phyloP scores from a whole-genome alignment of 2,113 vertebrate genomes.

The Mellivora capensis region DNA sequence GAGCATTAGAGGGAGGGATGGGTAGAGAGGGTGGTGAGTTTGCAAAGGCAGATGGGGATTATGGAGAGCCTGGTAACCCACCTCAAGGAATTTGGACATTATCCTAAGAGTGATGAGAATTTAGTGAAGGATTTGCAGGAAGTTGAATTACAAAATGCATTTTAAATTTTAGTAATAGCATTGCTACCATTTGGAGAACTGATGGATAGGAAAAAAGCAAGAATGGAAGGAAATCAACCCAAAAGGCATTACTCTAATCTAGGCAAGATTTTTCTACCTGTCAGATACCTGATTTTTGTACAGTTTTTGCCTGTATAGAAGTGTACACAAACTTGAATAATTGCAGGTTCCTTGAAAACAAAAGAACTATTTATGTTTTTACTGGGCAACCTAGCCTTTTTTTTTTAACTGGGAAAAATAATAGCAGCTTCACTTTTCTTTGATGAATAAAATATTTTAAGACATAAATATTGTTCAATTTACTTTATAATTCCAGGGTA shows the following conservation, averaged over 20 bases:
- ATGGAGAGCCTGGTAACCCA: neutral
- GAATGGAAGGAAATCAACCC: neutral
- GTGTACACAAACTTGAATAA: neutral
- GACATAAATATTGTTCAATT: neutral
- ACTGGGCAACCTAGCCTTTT: neutral
- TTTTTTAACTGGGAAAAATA: neutral
- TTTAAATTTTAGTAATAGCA: neutral
- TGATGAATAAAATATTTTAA: constrained; percentile 20
- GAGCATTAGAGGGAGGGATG: neutral
- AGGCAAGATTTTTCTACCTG: neutral
- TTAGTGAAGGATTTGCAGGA: neutral
- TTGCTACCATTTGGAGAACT: neutral
- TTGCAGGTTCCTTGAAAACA: neutral
- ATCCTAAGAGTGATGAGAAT: neutral
- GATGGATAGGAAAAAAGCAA: neutral
- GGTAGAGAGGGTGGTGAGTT: neutral
- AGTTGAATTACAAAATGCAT: neutral
- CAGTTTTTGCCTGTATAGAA: neutral
- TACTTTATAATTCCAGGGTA: neutral
- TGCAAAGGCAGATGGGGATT: neutral
- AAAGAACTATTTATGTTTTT: neutral
- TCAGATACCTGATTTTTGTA: neutral
- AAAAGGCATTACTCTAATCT: neutral
- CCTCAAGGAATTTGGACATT: neutral
- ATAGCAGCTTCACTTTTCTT: neutral